Percentiles rank a stretch among this genome's conserved stretches.
These are phyloP conservation scores for Phalangium opilio DNA, from an alignment of 2,888 invertebrate genomes.

Conservation along the genomic window DNA sequence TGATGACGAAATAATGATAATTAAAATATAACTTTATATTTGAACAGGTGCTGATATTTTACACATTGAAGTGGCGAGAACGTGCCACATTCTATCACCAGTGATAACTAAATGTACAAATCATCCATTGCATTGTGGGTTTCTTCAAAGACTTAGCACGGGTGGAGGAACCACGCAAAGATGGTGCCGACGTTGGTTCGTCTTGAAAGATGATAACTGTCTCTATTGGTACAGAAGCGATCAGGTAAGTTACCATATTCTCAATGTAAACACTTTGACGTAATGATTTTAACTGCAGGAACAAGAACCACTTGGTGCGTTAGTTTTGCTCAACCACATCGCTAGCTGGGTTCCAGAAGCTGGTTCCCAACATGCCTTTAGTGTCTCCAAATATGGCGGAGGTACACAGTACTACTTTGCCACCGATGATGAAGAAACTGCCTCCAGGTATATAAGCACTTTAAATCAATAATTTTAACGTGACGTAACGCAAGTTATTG, in stretches of 20 bases:
- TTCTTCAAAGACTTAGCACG: constrained; percentile 23
- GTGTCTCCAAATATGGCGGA: constrained; percentile 29
- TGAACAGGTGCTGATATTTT: constrained; percentile 49
- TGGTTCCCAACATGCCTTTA: constrained; percentile 30
- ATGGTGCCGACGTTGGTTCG: constrained; percentile 84
- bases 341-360: constrained; percentile 44
- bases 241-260: constrained; percentile 42
- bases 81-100: constrained; percentile 52
- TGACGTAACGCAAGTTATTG: too few relatives aligned
- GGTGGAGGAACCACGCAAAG: constrained; percentile 22
- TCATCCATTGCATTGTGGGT: constrained; percentile 25
- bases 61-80: constrained; percentile 72
- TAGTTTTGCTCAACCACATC: constrained; percentile 68
- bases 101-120: constrained; percentile 39
- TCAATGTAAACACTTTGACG: neutral
- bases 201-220: constrained; percentile 76
- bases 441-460: constrained; percentile 41
- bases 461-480: too few relatives aligned
- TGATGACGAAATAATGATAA: too few relatives aligned
- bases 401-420: constrained; percentile 58
- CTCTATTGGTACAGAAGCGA: constrained; percentile 89
- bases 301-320: constrained; percentile 58
- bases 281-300: constrained; percentile 39
- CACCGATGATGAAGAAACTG: constrained; percentile 55
- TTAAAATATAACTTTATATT: neutral